A percentile compares a stretch with the other conserved stretches of the same genome.
phyloP scores from a whole-genome alignment of 2,113 vertebrate species.

The Kryptolebias marmoratus region DNA sequence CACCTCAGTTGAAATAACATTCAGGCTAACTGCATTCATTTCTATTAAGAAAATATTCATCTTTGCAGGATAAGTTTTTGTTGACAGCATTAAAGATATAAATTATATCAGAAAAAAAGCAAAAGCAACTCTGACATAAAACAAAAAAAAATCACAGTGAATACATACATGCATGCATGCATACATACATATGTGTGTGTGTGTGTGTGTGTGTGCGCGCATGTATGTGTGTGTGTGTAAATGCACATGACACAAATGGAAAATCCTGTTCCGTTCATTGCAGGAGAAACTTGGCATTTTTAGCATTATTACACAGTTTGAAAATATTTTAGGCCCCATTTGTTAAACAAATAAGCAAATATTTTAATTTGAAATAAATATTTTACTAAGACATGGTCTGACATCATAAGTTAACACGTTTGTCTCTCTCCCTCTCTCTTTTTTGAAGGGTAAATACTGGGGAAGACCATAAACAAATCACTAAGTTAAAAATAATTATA shows the following conservation, averaged over 20 bases:
- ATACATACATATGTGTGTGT: too few relatives aligned
- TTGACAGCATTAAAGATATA: slow-evolving; percentile 7
- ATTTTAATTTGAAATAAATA: neutral
- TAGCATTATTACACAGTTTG: too few relatives aligned
- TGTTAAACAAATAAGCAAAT: too few relatives aligned
- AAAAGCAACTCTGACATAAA: neutral
- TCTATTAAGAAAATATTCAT: slow-evolving; percentile 24
- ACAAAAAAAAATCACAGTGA: neutral
- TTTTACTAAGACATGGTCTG: slow-evolving; percentile 7
- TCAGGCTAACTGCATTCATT: slow-evolving; percentile 18
- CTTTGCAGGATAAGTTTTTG: slow-evolving; percentile 12
- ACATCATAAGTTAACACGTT: neutral
- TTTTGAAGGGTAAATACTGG: slow-evolving; percentile 54
- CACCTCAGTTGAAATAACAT: slow-evolving; percentile 14
- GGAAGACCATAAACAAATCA: slow-evolving; percentile 44
- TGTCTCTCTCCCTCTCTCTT: neutral
- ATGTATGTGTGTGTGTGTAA: too few relatives aligned
- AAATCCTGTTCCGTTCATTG: too few relatives aligned
- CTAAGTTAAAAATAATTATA: neutral
- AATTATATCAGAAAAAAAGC: neutral
- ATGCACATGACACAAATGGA: too few relatives aligned
- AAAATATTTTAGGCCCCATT: too few relatives aligned
- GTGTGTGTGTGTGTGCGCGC: too few relatives aligned
- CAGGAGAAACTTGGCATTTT: too few relatives aligned
- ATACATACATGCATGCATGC: too few relatives aligned